These are phyloP conservation scores for Prionailurus viverrinus DNA, from an alignment of 2,113 vertebrate genomes.

Conservation along the genomic window DNA sequence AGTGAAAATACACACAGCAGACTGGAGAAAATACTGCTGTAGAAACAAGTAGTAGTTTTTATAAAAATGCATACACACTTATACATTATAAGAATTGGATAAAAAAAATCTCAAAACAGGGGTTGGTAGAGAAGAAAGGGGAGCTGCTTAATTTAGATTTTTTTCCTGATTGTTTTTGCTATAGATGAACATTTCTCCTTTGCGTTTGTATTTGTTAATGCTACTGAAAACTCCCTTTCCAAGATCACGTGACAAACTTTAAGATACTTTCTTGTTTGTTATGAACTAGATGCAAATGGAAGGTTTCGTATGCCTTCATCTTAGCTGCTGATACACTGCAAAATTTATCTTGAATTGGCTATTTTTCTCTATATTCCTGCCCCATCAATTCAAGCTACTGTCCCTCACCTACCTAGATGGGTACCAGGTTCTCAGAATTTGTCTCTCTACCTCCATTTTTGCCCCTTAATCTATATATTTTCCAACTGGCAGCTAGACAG, in stretches of 20 bases:
- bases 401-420: not conserved
- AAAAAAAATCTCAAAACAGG: not conserved
- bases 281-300: not conserved
- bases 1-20: not conserved
- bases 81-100: not conserved
- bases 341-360: not conserved
- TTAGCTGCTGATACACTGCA: not conserved
- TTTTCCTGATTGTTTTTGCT: not conserved
- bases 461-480: not conserved
- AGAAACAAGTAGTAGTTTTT: constrained; percentile 1
- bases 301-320: not conserved
- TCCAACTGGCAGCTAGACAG: not conserved
- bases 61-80: constrained; percentile 21
- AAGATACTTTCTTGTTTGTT: not conserved
- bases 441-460: not conserved
- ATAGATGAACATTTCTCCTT: not conserved
- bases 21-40: not conserved
- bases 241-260: not conserved
- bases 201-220: not conserved
- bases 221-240: not conserved
- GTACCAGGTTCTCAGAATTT: not conserved
- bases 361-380: not conserved
- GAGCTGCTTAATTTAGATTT: not conserved
- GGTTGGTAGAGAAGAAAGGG: not conserved
- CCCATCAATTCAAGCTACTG: not conserved